Evolutionary conservation across 2,797 vertebrate genomes (phyloP), one percentile per base, ranked within the genome.

Genomic region (Columba guinea): DNA sequence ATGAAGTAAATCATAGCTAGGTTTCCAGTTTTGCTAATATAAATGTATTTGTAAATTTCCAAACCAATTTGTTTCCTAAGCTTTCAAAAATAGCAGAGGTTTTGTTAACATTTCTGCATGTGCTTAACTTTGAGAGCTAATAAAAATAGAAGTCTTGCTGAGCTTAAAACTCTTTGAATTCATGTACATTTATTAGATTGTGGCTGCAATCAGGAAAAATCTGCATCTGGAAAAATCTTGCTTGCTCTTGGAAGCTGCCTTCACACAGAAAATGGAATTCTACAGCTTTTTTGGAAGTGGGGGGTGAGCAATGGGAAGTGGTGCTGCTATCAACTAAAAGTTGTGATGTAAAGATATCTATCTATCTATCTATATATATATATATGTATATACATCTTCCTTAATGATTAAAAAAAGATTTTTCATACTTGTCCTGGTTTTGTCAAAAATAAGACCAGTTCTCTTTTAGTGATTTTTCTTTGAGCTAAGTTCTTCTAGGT

Each of bases 231-330:
- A 20, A 84, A 85, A 60, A 27, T 51, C 39, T 35, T 68, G 17
- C 39, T 35, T 68, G 20, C 27, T 69, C 32, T 71, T 77, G 32
- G 49, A 77, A 53, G 19, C 12, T 75, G 24, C 32, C 27, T 68
- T 64, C 32, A 64, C 8, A 30, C 14, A 73, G 23, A 80, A 28
- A 77, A 56, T 3, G 2, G 20, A 69, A 53, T 51, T 67, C 10
- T 53, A 59, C 27, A 26, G 3, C 0, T 24, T 71, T 67, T 48
- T 9, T 3, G 6, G 24, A 7, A 6, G 4, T 24, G 5, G 5
- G 8, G 15, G 4, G 8, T 32, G 15, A 59, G 9, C 5, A 39
- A 22, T 49, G 26, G 21, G 52, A 79, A 55, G 2, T 34, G 34
- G 30, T 52, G 18, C 9, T 87, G 48, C 37, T 84, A 10, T 90